These are phyloP conservation scores for Crioceris asparagi DNA, from an alignment of 2,888 invertebrate genomes.

Conservation along the genomic window DNA sequence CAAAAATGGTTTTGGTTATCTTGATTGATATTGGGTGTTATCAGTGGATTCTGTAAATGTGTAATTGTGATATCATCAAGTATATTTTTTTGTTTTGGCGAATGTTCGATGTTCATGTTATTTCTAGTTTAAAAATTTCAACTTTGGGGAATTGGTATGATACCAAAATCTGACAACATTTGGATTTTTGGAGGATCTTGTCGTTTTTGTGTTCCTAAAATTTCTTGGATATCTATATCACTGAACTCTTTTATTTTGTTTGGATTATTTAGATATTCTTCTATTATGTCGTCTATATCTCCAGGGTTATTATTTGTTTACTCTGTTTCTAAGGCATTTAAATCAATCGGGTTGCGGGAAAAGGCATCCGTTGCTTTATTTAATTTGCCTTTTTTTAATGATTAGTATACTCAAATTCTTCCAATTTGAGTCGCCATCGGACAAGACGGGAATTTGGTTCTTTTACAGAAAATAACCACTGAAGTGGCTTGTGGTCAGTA, in stretches of 20 bases:
- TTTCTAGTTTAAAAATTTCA: no score
- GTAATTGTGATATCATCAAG: no score
- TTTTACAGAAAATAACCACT: conserved; percentile 13
- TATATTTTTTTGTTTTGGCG: no score
- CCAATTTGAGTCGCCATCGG: conserved; percentile 9
- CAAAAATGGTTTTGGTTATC: neutral
- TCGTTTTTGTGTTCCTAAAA: neutral
- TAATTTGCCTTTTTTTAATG: conserved; percentile 7
- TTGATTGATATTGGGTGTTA: no score
- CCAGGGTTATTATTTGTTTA: neutral
- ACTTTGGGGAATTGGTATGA: no score
- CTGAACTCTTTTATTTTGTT: neutral
- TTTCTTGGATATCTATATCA: conserved; percentile 1
- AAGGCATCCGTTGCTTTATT: conserved; percentile 6
- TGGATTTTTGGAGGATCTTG: neutral
- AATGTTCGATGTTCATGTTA: no score
- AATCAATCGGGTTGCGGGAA: conserved; percentile 2
- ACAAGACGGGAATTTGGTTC: conserved; percentile 7
- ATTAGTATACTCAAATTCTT: conserved; percentile 12
- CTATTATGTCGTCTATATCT: neutral
- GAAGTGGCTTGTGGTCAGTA: conserved; percentile 15
- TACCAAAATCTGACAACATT: conserved; percentile 1
- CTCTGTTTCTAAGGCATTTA: conserved; percentile 3
- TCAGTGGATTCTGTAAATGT: no score
- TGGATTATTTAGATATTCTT: neutral